phyloP scores from a whole-genome alignment of 2,888 invertebrate genomes.

The Melieria omissa region DNA sequence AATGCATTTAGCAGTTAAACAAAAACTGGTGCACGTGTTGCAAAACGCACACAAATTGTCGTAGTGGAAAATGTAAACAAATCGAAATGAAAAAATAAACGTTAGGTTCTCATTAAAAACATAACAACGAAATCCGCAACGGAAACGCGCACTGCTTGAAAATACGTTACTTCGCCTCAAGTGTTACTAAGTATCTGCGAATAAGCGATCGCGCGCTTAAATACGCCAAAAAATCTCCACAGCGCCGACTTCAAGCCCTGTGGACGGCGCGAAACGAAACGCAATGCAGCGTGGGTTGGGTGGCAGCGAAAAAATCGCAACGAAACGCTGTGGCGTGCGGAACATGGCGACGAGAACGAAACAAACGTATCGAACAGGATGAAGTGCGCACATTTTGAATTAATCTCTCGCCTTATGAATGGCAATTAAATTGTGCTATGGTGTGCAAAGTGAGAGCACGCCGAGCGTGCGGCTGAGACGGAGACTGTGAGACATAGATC shows the following conservation, averaged over 20 bases:
- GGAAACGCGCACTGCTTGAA: neutral
- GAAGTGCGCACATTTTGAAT: conserved; percentile 11
- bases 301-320: neutral
- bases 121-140: neutral
- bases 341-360: neutral
- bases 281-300: neutral
- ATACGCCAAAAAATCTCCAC: conserved; percentile 43
- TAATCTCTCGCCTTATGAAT: too few relatives aligned
- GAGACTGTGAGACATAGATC: too few relatives aligned
- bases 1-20: neutral
- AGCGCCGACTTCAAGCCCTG: neutral
- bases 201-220: conserved; percentile 53
- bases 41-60: neutral
- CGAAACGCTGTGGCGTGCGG: neutral
- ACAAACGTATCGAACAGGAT: conserved; percentile 16
- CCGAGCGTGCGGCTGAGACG: too few relatives aligned
- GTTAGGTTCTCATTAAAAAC: neutral
- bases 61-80: neutral
- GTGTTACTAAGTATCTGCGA: conserved; percentile 57
- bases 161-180: conserved; percentile 55
- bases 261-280: neutral
- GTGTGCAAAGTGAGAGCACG: too few relatives aligned
- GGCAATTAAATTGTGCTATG: too few relatives aligned
- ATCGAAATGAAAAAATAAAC: neutral
- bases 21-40: neutral